Evolutionary conservation across 2,113 vertebrate species (phyloP).

Genomic region (Xiphorhynchus elegans): DNA sequence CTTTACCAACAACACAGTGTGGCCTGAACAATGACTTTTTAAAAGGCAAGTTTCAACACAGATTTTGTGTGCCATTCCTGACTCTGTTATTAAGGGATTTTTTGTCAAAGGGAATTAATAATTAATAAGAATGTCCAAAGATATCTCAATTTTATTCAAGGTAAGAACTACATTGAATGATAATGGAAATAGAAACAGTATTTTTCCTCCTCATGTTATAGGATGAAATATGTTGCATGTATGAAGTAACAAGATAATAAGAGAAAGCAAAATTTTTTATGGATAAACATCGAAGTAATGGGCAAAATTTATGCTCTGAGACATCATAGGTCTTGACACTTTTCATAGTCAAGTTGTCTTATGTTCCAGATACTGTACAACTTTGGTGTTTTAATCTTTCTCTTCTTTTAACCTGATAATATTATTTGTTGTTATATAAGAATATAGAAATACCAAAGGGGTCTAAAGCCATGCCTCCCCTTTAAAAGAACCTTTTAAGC

Average conservation of each 20-base stretch:
- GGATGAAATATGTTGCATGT: background rate
- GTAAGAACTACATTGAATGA: background rate
- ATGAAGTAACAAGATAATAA: background rate
- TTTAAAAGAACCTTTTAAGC: background rate
- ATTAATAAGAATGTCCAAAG: background rate
- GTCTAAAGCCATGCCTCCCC: background rate
- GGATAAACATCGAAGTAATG: background rate
- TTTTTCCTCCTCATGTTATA: accelerated
- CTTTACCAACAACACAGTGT: background rate
- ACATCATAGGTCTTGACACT: too few species aligned
- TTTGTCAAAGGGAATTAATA: background rate
- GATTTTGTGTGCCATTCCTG: background rate
- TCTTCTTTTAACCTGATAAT: background rate
- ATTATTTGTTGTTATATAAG: background rate
- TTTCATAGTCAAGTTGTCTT: too few species aligned
- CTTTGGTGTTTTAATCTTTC: background rate
- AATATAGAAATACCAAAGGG: background rate
- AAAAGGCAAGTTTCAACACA: background rate
- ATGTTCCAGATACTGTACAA: background rate
- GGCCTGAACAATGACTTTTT: background rate
- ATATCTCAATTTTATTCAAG: background rate
- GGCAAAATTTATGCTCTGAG: background rate
- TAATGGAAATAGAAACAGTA: background rate
- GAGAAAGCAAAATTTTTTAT: background rate
- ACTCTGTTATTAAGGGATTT: background rate